These are phyloP conservation scores for Pseudochromis fuscus DNA, from an alignment of 2,797 vertebrate species.

Conservation along the genomic window DNA sequence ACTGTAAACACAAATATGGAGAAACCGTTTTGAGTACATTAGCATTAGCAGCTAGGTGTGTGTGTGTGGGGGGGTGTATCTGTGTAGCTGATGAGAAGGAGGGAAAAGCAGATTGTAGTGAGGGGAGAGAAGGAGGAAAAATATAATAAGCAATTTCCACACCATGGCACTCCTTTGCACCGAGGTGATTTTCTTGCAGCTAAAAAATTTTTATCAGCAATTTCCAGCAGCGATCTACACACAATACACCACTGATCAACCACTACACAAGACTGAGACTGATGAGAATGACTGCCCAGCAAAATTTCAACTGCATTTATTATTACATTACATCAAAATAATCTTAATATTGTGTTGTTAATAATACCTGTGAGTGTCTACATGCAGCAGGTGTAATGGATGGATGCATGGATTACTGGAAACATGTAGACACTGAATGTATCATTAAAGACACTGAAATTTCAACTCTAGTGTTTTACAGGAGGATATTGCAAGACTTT, in stretches of 20 bases:
- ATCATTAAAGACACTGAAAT: too few species aligned
- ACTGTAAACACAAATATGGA: background rate
- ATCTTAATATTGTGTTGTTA: too few species aligned
- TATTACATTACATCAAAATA: too few species aligned
- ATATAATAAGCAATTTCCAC: slow-evolving; percentile 15
- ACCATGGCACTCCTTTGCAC: slow-evolving; percentile 1
- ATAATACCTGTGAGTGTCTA: too few species aligned
- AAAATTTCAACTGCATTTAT: background rate
- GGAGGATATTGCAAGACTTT: too few species aligned
- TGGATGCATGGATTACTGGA: too few species aligned
- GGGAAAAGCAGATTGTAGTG: background rate
- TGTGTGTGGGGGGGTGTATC: background rate
- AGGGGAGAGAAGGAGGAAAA: background rate
- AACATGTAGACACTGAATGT: too few species aligned
- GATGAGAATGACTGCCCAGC: slow-evolving; percentile 25
- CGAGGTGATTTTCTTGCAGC: slow-evolving; percentile 38
- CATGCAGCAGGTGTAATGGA: too few species aligned
- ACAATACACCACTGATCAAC: slow-evolving; percentile 4
- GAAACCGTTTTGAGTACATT: slow-evolving; percentile 6
- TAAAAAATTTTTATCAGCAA: slow-evolving; percentile 41
- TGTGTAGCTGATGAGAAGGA: slow-evolving; percentile 6
- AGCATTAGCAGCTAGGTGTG: too few species aligned
- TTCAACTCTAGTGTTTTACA: too few species aligned
- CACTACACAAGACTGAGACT: slow-evolving; percentile 20
- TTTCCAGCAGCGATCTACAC: slow-evolving; percentile 47